Evolutionary conservation across 2,797 vertebrate species (phyloP), one percentile per base, ranked within the genome.

Genomic region (Coregonus suidteri): DNA sequence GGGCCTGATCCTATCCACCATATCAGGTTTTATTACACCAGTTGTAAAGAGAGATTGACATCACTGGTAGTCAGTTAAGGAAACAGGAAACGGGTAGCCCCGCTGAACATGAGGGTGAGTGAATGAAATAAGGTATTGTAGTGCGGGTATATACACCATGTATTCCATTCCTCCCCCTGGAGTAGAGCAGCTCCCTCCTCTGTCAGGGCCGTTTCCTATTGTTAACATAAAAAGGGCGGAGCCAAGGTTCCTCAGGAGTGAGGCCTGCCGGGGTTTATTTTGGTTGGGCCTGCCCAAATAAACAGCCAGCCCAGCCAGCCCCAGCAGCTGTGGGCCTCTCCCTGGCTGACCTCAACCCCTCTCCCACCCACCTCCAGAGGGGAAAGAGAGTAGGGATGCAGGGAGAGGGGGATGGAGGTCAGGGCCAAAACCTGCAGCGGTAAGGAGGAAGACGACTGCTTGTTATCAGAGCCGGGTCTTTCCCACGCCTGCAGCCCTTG

Each of bases 241-340:
- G 73, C 89, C 79, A 3, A 88, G 78, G 89, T 87, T 84, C 86
- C 90, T 90, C 90, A 85, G 90, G 90, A 91, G 91, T 88, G 83
- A 87, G 89, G 90, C 88, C 90, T 74, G 87, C 86, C 86, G 84
- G 82, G 90, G 91, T 90, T 94, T 93, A 93, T 94, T 94, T 93
- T 92, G 90, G 87, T 93, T 93, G 86, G 87, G 83, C 87, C 91
- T 93, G 90, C 89, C 90, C 92, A 94, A 94, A 95, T 93, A 94
- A 94, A 95, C 92, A 93, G 83, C 73, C 82, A 31, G 52, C 87
- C 89, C 90, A 85, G 85, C 89, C 80, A 83, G 82, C 88, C 85
- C 90, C 83, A 87, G 77, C 91, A 93, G 91, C 91, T 92, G 91
- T 75, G 85, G 88, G 89, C 86, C 90, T 92, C 89, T 91, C 90